These are phyloP conservation scores for Aricia artaxerxes DNA, from an alignment of 2,888 invertebrate species.

Conservation along the genomic window DNA sequence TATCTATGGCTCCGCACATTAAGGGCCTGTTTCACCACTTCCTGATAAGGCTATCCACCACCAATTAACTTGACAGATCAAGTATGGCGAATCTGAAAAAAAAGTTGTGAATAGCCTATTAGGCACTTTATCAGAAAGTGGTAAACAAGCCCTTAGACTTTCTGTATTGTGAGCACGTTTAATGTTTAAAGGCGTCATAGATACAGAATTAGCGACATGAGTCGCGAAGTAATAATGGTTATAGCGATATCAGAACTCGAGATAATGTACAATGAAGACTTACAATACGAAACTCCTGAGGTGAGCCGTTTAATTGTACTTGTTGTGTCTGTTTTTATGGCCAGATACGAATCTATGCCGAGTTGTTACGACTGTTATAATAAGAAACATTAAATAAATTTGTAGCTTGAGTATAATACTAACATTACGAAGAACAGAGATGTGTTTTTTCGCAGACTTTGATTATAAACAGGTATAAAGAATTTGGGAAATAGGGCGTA, in stretches of 20 bases:
- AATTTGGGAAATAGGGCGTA: neutral
- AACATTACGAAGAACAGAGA: no score
- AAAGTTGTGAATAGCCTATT: no score
- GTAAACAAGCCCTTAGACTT: no score
- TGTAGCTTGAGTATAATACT: neutral
- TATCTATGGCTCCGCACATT: neutral
- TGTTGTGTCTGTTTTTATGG: neutral
- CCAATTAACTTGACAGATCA: no score
- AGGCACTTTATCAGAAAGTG: no score
- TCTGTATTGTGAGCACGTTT: neutral
- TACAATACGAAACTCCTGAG: neutral
- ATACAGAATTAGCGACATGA: neutral
- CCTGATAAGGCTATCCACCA: no score
- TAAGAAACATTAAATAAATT: neutral
- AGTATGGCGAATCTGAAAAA: no score
- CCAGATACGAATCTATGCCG: neutral
- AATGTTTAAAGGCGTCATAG: neutral
- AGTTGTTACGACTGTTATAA: neutral
- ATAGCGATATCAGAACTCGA: neutral
- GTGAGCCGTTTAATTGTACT: constrained; percentile 3
- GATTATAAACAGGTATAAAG: no score
- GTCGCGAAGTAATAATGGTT: neutral
- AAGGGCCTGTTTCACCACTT: no score
- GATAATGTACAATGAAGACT: constrained; percentile 14
- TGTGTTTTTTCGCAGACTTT: no score